phyloP scores from a whole-genome alignment of 2,797 vertebrate genomes.

The Brachyalestes nurse region DNA sequence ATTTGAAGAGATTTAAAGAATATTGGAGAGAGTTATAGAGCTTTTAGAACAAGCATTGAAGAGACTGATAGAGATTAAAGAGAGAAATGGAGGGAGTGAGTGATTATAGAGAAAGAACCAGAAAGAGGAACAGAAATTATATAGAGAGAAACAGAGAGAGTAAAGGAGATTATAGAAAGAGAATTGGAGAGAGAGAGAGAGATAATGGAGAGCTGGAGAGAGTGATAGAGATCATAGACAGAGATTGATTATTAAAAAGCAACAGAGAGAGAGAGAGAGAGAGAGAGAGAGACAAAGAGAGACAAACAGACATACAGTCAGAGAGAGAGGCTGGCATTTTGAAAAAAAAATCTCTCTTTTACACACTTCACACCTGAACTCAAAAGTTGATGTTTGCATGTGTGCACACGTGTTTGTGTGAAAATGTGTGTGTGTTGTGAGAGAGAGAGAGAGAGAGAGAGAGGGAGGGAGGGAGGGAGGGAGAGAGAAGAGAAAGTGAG shows the following conservation, averaged over 20 bases:
- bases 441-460: no score
- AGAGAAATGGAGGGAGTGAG: not conserved
- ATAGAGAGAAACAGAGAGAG: no score
- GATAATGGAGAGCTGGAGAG: not conserved
- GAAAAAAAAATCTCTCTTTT: not conserved
- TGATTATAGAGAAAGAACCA: not conserved
- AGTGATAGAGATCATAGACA: no score
- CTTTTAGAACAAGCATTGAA: not conserved
- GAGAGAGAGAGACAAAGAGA: not conserved
- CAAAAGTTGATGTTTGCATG: not conserved
- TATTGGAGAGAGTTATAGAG: not conserved
- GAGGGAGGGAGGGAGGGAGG: no score
- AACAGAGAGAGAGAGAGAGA: not conserved
- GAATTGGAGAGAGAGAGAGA: not conserved
- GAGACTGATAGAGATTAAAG: not conserved
- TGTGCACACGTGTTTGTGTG: slow-evolving; percentile 1
- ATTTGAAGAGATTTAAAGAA: no score
- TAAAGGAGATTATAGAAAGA: no score
- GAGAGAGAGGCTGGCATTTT: not conserved
- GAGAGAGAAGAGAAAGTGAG: not conserved
- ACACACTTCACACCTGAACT: slow-evolving; percentile 1
- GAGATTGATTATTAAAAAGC: not conserved
- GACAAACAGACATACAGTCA: not conserved
- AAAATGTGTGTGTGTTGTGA: not conserved
- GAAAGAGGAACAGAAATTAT: no score